phyloP scores from a whole-genome alignment of 2,888 invertebrate genomes.

The Xanthostigma xanthostigma region DNA sequence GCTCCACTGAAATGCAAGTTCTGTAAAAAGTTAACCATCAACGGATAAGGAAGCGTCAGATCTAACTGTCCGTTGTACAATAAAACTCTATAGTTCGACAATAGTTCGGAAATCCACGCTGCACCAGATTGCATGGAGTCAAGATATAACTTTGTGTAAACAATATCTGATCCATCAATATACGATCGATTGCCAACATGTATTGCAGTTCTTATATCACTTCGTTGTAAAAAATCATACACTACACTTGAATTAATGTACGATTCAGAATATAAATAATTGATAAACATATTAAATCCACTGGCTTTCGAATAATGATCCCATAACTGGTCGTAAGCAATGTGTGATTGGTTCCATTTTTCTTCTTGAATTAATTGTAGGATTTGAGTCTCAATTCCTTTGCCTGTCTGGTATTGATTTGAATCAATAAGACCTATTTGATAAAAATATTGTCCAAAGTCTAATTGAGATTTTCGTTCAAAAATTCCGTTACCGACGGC shows the following conservation, averaged over 20 bases:
- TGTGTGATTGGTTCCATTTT: conserved; percentile 20
- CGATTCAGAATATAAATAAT: conserved; percentile 44
- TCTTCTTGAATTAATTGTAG: conserved; percentile 17
- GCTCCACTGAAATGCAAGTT: conserved; percentile 46
- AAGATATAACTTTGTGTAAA: conserved; percentile 33
- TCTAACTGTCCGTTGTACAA: conserved; percentile 55
- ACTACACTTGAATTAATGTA: conserved; percentile 20
- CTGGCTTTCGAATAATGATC: conserved; percentile 49
- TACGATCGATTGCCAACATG: conserved; percentile 47
- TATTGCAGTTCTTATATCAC: conserved; percentile 33
- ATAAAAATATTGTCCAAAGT: conserved; percentile 58
- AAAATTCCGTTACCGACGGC: conserved; percentile 59
- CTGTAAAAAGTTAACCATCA: conserved; percentile 44
- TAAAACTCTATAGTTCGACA: conserved; percentile 36
- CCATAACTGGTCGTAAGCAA: conserved; percentile 14
- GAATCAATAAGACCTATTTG: conserved; percentile 51
- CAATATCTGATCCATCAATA: conserved; percentile 29
- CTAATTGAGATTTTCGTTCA: conserved; percentile 54
- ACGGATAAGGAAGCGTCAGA: conserved; percentile 43
- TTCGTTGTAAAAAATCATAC: conserved; percentile 20
- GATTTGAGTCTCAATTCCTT: conserved; percentile 22
- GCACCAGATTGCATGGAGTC: conserved; percentile 46
- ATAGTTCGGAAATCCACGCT: conserved; percentile 27
- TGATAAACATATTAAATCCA: conserved; percentile 54
- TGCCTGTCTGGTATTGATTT: conserved; percentile 38